Percentiles rank a stretch among this genome's conserved stretches.
Conservation (phyloP, 2,797 vertebrate species). For the Enteromius fasciolatus region DNA sequence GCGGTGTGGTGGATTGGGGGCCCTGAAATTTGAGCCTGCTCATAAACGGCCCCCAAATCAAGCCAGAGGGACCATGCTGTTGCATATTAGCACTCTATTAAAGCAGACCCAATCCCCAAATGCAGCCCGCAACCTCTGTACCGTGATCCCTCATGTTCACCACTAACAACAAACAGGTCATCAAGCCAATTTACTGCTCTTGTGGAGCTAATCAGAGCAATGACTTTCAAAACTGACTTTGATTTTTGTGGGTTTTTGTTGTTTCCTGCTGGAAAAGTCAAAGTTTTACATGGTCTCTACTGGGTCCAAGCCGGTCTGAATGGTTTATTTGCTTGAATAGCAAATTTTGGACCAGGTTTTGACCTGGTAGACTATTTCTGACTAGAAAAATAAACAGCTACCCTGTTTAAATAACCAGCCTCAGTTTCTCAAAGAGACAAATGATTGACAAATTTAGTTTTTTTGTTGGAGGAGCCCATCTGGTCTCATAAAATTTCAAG, state of each 20-base stretch:
- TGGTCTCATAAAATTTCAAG: no score
- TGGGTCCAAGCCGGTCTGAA: neutral
- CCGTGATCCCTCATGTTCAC: neutral
- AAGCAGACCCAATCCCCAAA: conserved; percentile 1
- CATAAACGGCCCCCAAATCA: conserved; percentile 6
- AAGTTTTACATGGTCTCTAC: neutral
- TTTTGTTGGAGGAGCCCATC: no score
- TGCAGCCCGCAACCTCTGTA: neutral
- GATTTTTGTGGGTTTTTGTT: conserved; percentile 21
- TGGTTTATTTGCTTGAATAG: neutral
- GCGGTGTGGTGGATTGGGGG: conserved; percentile 38
- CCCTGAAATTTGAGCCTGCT: conserved; percentile 61
- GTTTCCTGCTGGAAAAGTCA: neutral
- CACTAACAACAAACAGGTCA: conserved; percentile 26
- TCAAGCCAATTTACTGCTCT: neutral
- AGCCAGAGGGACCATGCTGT: conserved; percentile 12
- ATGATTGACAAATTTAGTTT: no score
- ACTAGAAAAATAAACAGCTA: neutral
- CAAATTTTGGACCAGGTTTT: neutral
- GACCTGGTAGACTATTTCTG: neutral
- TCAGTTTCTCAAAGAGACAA: neutral
- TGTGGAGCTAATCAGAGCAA: conserved; percentile 5
- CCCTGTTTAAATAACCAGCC: neutral
- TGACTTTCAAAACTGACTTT: neutral
- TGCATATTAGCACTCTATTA: conserved; percentile 57